Base-by-base conservation (phyloP, 2,888 invertebrate species). In the Tortrix viridana region DNA sequence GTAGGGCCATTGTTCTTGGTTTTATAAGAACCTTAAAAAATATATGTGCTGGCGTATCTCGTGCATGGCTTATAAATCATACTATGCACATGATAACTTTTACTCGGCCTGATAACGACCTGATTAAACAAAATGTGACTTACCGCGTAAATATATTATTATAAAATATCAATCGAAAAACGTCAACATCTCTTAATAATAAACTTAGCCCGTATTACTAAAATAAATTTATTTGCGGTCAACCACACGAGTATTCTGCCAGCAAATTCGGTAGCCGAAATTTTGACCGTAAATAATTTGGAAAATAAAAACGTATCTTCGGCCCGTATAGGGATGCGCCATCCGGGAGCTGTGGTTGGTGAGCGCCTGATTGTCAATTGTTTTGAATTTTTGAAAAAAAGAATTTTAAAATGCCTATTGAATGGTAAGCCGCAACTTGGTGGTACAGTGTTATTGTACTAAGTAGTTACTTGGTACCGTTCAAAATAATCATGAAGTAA, bases 291-390 rank as follows among this genome's bases (percentile, higher is more conserved):
- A 65, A 65, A 66, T 47, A 61, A 69, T 68, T 73, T 72, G 73
- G 74, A 65, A 60, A 69, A 65, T 67, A 70, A 73, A 76, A 79
- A 79, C 69, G 73, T 77, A 43, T 75, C 73, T 12, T 70, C 65
- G 75, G 77, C 87, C 86, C 86, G 82, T 86, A 86, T 86, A 71
- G 73, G 66, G 68, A 74, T 71, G 69, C 74, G 70, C 84, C 85
- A 81, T 80, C 84, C 80, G 77, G 87, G 79, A 84, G 86, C 86
- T 79, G 83, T 44, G 4, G 61, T 37, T 65, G n/a, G n/a, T n/a
- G 63, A 16, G 14, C n/a, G 55, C 67, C 67, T 66, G 58, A 63
- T 58, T 53, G 63, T 18, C 63, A 22, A 63, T 63, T 63, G 63
- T 63, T 63, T 49, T 63, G 19, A 22, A 43, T 50, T 52, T 57